A percentile compares a stretch with the other conserved stretches of the same genome.
Conservation (phyloP, 2,888 invertebrate genomes). For the Gnatocerus cornutus region DNA sequence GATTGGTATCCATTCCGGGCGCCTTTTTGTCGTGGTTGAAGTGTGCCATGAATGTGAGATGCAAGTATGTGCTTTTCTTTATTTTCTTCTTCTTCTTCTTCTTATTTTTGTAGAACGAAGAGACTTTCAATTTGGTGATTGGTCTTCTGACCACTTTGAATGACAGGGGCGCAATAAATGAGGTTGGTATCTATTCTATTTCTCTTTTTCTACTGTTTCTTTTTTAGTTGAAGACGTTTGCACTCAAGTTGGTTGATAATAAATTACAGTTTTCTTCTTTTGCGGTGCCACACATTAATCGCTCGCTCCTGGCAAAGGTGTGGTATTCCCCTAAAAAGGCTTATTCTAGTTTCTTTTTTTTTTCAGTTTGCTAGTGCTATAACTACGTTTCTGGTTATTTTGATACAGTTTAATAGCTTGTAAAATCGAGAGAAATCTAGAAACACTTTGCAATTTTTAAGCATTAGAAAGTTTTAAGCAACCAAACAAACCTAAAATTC, state of each 20-base stretch:
- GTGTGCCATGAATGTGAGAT: neutral
- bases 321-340: neutral
- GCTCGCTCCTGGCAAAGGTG: neutral
- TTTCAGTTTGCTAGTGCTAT: neutral
- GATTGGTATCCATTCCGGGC: neutral
- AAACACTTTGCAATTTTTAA: too few species aligned
- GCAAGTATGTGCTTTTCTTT: neutral
- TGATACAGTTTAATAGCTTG: neutral
- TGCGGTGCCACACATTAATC: neutral
- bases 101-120: neutral
- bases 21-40: neutral
- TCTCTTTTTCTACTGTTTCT: neutral
- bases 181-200: neutral
- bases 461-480: too few species aligned
- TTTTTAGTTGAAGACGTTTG: neutral
- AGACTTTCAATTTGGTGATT: neutral
- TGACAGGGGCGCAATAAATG: neutral
- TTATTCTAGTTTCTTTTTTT: neutral
- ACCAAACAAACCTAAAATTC: too few species aligned
- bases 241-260: neutral
- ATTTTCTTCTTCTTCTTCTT: neutral
- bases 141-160: neutral
- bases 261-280: neutral
- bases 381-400: neutral
- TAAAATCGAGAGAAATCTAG: neutral